Conservation (phyloP, 2,888 invertebrate species). For the Anorthoa munda region DNA sequence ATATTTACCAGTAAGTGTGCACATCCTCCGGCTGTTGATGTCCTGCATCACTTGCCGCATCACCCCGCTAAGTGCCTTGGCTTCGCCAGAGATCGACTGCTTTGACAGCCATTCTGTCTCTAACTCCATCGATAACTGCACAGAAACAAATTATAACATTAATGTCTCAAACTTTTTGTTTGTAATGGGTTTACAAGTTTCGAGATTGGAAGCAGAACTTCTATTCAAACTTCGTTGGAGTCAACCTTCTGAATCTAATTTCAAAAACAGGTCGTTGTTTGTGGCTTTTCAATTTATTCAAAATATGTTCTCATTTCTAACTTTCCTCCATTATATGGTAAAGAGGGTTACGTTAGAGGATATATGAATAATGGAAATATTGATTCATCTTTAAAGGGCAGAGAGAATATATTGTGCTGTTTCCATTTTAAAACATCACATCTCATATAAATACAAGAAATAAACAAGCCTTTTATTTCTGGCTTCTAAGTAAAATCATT, state of each 20-base stretch:
- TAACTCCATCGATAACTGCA: constrained; percentile 93
- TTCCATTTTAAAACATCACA: not conserved
- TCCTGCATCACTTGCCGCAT: constrained; percentile 93
- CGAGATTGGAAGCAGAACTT: not conserved
- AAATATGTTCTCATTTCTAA: constrained; percentile 31
- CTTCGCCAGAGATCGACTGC: constrained; percentile 89
- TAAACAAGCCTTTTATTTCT: not conserved
- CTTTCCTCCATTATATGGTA: constrained; percentile 27
- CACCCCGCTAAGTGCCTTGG: constrained; percentile 91
- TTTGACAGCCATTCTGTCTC: constrained; percentile 94
- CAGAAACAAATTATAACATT: constrained; percentile 14
- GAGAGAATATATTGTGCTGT: not conserved
- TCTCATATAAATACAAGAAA: not conserved
- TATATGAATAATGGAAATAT: constrained; percentile 27
- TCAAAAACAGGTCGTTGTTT: constrained; percentile 10
- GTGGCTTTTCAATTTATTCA: constrained; percentile 33
- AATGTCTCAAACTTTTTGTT: not conserved
- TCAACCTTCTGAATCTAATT: not conserved
- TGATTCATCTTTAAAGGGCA: not conserved
- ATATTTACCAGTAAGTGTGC: constrained; percentile 92
- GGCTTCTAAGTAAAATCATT: constrained; percentile 12
- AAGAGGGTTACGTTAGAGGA: constrained; percentile 22
- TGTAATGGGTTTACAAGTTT: not conserved
- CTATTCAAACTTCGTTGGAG: not conserved
- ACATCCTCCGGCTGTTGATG: constrained; percentile 93